These are phyloP conservation scores for Elephantulus edwardii DNA, from an alignment of 2,113 vertebrate genomes.

Conservation along the genomic window DNA sequence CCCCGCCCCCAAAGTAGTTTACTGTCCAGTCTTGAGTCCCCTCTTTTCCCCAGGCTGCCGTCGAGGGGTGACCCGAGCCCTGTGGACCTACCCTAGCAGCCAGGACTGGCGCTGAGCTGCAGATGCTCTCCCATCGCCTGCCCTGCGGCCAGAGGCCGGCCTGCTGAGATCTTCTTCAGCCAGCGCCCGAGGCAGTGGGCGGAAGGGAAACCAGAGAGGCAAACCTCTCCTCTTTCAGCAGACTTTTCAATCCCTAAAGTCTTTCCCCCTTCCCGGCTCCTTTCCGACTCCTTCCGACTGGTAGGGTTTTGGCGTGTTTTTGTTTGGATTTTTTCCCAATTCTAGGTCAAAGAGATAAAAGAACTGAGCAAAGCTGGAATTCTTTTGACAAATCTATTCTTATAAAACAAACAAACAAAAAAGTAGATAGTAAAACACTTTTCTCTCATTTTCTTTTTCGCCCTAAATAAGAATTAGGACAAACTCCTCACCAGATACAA, in stretches of 20 bases:
- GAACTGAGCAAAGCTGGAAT: neutral
- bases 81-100: fast-evolving
- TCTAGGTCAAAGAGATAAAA: slow-evolving; percentile 9
- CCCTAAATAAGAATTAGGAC: too few relatives aligned
- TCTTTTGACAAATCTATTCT: neutral
- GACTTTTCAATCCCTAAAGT: neutral
- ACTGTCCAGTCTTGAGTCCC: neutral
- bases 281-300: neutral
- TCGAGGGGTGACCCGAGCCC: neutral
- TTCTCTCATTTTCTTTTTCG: too few relatives aligned
- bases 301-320: neutral
- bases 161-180: fast-evolving
- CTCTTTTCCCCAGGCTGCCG: fast-evolving
- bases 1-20: neutral
- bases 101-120: fast-evolving
- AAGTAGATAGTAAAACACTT: neutral
- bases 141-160: neutral
- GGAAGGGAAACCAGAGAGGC: too few relatives aligned
- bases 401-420: too few relatives aligned
- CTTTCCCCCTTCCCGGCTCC: fast-evolving
- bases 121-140: fast-evolving
- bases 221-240: neutral
- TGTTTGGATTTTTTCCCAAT: neutral
- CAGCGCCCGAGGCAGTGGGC: fast-evolving
- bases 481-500: neutral